Evolutionary conservation across 2,888 invertebrate species (phyloP), one percentile per base, ranked within the genome.

Genomic region (Dynastes grantii): DNA sequence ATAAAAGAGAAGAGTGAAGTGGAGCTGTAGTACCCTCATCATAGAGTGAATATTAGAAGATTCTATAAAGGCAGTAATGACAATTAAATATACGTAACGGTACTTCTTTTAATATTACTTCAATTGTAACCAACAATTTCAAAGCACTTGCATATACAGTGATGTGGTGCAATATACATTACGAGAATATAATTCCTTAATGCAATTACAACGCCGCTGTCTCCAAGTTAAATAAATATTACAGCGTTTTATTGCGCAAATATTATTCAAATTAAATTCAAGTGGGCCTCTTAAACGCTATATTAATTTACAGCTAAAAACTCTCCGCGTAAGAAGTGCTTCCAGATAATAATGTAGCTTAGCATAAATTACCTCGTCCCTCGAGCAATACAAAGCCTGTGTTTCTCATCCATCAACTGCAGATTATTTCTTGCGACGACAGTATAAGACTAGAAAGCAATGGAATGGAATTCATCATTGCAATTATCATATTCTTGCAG

Each of bases 221-320:
- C 68, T 6, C 2, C 22, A 27, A 68, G 27, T 51, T 29, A 68
- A 68, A 68, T 68, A 68, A 51, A 51, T 68, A 68, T 29, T 51
- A 49, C 22, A 51, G 29, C 68, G 51, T 55, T 55, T 32, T 63
- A 63, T 63, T 32, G 32, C 32, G 1, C 63, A 63, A 63, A 49
- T 75, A 75, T 73, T 73, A 73, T 75, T 75, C 61, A 75, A 75
- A 75, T 75, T 40, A n/a, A 63, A 75, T 75, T 75, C 73, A 75
- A 75, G 63, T 75, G 45, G 27, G 11, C 40, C 73, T 11, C n/a
- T 29, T 75, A 49, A 75, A 40, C 61, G 73, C 61, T 75, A 49
- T 63, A 75, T 75, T 75, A 75, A 61, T 75, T 75, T 75, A 45
- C 61, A 40, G 61, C 49, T 16, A 75, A 75, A 75, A 75, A 75